Conservation (phyloP, 2,113 vertebrate genomes). For the Miniopterus natalensis region DNA sequence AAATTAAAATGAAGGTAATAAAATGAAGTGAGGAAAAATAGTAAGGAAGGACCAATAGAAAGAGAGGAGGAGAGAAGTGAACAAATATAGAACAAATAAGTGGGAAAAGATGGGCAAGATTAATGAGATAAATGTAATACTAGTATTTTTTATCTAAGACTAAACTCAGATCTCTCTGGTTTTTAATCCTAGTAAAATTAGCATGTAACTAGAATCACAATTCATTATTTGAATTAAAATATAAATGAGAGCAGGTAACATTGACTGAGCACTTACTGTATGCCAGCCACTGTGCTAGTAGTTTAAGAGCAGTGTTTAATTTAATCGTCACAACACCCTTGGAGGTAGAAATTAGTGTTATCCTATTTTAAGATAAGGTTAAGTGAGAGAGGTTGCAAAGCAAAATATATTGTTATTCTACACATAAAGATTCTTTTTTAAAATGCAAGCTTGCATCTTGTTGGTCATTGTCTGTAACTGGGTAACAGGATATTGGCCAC, state of each 20-base stretch:
- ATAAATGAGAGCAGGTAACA: not conserved
- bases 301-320: not conserved
- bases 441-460: not conserved
- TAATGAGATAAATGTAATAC: not conserved
- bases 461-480: not conserved
- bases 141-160: not conserved
- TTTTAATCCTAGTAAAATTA: not conserved
- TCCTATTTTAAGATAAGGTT: not conserved
- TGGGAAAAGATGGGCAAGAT: not conserved
- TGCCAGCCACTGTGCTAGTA: not conserved
- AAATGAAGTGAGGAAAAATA: conserved; percentile 29
- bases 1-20: not conserved
- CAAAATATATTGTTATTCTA: conserved; percentile 34
- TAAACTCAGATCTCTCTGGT: not conserved
- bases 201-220: not conserved
- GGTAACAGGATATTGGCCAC: not conserved
- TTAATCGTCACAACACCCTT: not conserved
- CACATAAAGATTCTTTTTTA: conserved; percentile 12
- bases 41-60: not conserved
- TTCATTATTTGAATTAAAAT: conserved; percentile 33
- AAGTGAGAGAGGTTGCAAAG: not conserved
- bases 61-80: not conserved
- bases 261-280: not conserved
- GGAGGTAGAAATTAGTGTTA: not conserved
- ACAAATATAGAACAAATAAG: conserved; percentile 5